Base-by-base conservation (phyloP, 1,140 invertebrate species). In the Agrilus planipennis region DNA sequence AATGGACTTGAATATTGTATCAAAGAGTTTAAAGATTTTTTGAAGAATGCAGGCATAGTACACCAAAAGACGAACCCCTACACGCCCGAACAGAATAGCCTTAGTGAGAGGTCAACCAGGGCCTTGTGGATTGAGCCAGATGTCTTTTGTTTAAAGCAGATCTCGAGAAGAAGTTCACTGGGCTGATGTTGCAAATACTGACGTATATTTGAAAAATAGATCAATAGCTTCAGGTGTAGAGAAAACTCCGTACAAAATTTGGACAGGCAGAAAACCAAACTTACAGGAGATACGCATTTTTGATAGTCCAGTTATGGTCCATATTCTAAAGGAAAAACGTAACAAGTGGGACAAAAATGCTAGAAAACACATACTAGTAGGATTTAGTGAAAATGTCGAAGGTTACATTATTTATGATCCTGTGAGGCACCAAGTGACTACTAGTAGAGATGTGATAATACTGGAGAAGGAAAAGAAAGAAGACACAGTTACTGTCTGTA, bases 161-260 rank as follows among this genome's bases (percentile, higher is more conserved):
- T 6, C 21, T 69, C 11, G 22, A 42, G 7, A 51, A 50, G 19
- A 36, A 29, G 9, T 60, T 61, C n/a, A n/a, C 47, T 69, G 62
- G 64, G 60, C 57, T 6, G 60, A 68, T 46, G 61, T 64, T 17
- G 51, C 62, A 0, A 46, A 49, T 30, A 65, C 59, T 27, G 67
- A 65, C 4, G 57, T 54, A 6, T 70, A 70, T 46, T 32, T 68
- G 10, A 45, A 53, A 41, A 71, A 71, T 50, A 47, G 63, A 34
- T 41, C 37, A 21, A 29, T 48, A 20, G 45, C 35, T 14, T 14
- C 38, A 17, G 41, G 38, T 11, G 18, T 52, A 18, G 22, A 36
- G n/a, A 42, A 35, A 42, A 47, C 42, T 20, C 52, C 50, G n/a
- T n/a, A n/a, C n/a, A 50, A 53, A 39, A 20, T 52, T 1, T 52